A percentile compares a stretch with the other conserved stretches of the same genome.
Conservation (phyloP, 2,888 invertebrate species). For the Morinoia aosen region DNA sequence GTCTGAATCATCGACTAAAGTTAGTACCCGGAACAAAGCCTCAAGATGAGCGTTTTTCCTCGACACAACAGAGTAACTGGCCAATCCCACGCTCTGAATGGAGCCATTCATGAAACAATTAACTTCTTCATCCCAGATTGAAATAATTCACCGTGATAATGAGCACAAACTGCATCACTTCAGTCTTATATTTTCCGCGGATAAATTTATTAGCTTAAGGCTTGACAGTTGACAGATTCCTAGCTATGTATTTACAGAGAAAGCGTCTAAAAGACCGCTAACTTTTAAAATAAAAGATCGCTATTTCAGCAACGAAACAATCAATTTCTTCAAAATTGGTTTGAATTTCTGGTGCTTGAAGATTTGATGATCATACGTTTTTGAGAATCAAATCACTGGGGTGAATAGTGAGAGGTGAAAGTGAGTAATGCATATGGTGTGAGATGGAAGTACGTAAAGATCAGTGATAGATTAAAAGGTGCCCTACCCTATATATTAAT, state of each 20-base stretch:
- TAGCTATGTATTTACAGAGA: no score
- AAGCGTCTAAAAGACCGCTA: not conserved
- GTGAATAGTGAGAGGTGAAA: not conserved
- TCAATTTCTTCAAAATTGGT: not conserved
- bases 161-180: not conserved
- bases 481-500: not conserved
- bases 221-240: no score
- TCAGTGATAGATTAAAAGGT: no score
- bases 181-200: not conserved
- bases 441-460: no score
- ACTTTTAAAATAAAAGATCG: not conserved
- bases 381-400: not conserved
- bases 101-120: not conserved
- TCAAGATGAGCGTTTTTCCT: not conserved
- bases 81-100: not conserved
- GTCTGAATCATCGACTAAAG: not conserved
- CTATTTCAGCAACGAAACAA: no score
- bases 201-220: not conserved
- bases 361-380: not conserved
- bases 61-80: not conserved
- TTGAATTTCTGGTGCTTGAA: not conserved
- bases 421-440: no score
- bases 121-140: not conserved
- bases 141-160: not conserved
- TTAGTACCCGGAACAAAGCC: not conserved